Percentiles rank a stretch among this genome's conserved stretches.
These are phyloP conservation scores for Anticlea derivata DNA, from an alignment of 2,888 invertebrate genomes.

Conservation along the genomic window DNA sequence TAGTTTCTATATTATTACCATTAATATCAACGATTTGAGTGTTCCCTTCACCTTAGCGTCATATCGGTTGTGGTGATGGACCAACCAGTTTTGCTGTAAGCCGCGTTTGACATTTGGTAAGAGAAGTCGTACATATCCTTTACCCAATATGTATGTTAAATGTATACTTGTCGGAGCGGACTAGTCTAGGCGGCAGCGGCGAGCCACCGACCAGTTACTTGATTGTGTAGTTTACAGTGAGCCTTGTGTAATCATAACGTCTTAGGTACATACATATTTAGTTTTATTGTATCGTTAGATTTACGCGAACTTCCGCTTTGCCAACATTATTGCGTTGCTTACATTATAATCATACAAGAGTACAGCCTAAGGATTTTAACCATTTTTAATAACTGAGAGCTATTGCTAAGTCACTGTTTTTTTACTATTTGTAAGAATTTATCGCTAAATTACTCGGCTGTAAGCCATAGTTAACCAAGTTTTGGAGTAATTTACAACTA, in stretches of 20 bases:
- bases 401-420: slow-evolving; percentile 81
- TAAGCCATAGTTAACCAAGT: slow-evolving; percentile 71
- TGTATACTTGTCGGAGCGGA: slow-evolving; percentile 62
- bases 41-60: slow-evolving; percentile 44
- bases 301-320: slow-evolving; percentile 82
- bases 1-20: no score
- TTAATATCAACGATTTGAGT: background rate
- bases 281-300: slow-evolving; percentile 82
- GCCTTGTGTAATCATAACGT: slow-evolving; percentile 81
- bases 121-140: slow-evolving; percentile 81
- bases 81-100: slow-evolving; percentile 63
- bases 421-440: slow-evolving; percentile 73
- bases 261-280: slow-evolving; percentile 82
- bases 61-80: slow-evolving; percentile 72
- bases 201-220: slow-evolving; percentile 52
- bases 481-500: slow-evolving; percentile 82
- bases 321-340: slow-evolving; percentile 83
- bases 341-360: slow-evolving; percentile 81
- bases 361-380: slow-evolving; percentile 84
- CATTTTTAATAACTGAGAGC: slow-evolving; percentile 81
- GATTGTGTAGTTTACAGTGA: slow-evolving; percentile 70
- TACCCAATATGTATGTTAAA: slow-evolving; percentile 49
- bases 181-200: slow-evolving; percentile 57
- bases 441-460: slow-evolving; percentile 67
- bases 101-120: slow-evolving; percentile 56